Base-by-base conservation (phyloP, 2,888 invertebrate species). In the Eledona agricola region DNA sequence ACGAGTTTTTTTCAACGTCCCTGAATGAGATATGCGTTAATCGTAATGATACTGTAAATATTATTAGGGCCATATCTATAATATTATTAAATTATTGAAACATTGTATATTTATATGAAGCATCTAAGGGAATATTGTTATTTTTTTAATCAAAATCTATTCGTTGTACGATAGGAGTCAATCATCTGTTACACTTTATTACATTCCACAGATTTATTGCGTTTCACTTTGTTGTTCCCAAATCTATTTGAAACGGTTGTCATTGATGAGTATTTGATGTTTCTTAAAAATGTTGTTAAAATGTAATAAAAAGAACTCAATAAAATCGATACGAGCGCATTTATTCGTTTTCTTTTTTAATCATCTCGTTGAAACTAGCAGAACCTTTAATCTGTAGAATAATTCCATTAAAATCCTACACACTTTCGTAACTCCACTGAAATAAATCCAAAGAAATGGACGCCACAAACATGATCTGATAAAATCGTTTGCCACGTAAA, bases 231-330 rank as follows among this genome's bases (percentile, higher is more conserved):
- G 19, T 34, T 23, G 43, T 51, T 51, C 43, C 13, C 31, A 37
- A 10, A 10, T 32, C 26, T 25, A 34, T 34, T 45, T 51, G 45
- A 28, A 26, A 38, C 15, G 37, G 17, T 37, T 43, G 51, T 45
- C 45, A 52, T 51, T 51, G 22, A 45, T 32, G 35, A 51, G 16
- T 32, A 47, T 53, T 53, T 47, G 53, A 53, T 53, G 53, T 53
- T 53, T 47, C 46, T 53, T 47, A 47, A 53, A 38, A 51, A 53
- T 53, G 53, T 53, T 53, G 53, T 53, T 53, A 53, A 53, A 53
- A 26, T 53, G 53, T 53, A 53, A 53, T 53, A 26, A 53, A 51
- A 29, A 32, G 38, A 52, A 46, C 52, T 52, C 53, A 53, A 53
- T 53, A 53, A 38, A 53, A 47, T 53, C 28, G 12, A 32, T 40